Conservation (phyloP, 2,888 invertebrate genomes). For the Oscheius onirici region DNA sequence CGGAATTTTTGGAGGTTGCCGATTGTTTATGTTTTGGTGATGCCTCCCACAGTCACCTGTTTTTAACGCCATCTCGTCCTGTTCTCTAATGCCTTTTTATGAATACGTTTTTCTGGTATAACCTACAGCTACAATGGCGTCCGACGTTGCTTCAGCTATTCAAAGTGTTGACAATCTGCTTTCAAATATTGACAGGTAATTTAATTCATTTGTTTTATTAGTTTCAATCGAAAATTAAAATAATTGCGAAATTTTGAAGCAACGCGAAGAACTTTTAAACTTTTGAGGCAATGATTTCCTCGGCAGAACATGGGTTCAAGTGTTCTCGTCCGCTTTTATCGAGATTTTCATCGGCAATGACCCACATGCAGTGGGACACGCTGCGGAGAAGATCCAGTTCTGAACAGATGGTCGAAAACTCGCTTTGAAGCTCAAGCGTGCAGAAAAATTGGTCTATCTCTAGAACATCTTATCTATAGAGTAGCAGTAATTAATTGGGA, state of each 20-base stretch:
- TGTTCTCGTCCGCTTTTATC: constrained; percentile 31
- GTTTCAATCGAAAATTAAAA: no score
- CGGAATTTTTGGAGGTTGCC: no score
- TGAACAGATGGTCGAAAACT: constrained; percentile 17
- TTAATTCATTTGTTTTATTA: no score
- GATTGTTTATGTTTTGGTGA: no score
- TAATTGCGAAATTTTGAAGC: neutral
- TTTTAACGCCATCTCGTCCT: neutral
- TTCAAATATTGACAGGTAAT: constrained; percentile 28
- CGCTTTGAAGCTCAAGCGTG: neutral
- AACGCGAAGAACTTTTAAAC: neutral
- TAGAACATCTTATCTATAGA: neutral
- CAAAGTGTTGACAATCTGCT: constrained; percentile 26
- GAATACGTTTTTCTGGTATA: constrained; percentile 3
- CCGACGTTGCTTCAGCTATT: constrained; percentile 24
- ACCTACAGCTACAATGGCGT: constrained; percentile 29
- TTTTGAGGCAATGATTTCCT: neutral
- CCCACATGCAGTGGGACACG: constrained; percentile 8
- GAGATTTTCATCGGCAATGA: constrained; percentile 24
- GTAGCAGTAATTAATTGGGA: constrained; percentile 8
- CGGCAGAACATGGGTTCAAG: constrained; percentile 5
- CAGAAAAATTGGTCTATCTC: neutral
- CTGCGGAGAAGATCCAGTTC: constrained; percentile 10
- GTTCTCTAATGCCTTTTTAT: constrained; percentile 3
- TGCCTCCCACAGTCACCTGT: no score